These are phyloP conservation scores for Drosophila ananassae DNA, from an alignment of 1,140 invertebrate genomes.

Conservation along the genomic window DNA sequence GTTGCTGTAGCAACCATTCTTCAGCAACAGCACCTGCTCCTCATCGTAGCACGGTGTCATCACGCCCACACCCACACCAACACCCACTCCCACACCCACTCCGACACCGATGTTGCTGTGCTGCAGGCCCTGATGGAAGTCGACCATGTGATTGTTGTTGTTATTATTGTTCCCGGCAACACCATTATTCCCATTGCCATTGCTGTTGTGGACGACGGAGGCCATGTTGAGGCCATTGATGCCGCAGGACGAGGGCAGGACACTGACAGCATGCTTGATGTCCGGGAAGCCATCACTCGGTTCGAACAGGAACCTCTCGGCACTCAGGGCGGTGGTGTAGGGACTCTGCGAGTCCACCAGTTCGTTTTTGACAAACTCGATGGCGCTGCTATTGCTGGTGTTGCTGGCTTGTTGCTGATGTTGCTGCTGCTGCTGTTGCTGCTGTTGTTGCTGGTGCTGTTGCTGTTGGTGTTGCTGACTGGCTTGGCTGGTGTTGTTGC, in stretches of 20 bases:
- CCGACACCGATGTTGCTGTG: constrained; percentile 40
- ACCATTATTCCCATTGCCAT: constrained; percentile 32
- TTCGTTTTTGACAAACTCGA: constrained; percentile 82
- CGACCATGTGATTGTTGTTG: constrained; percentile 62
- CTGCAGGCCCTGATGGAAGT: constrained; percentile 60
- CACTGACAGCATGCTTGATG: constrained; percentile 80
- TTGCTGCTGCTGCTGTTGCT: constrained; percentile 10
- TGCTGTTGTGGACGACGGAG: constrained; percentile 51
- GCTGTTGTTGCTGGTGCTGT: constrained; percentile 10
- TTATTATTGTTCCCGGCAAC: constrained; percentile 47
- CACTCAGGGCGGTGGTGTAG: constrained; percentile 78
- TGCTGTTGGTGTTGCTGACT: constrained; percentile 6
- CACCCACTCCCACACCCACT: constrained; percentile 46
- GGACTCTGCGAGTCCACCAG: constrained; percentile 79
- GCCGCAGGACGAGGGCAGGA: constrained; percentile 42
- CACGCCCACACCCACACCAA: constrained; percentile 47
- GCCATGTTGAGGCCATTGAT: constrained; percentile 40
- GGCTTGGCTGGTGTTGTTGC: constrained; percentile 15
- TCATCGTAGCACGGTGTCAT: constrained; percentile 67
- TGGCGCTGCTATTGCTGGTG: constrained; percentile 67
- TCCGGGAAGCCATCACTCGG: constrained; percentile 71
- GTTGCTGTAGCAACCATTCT: constrained; percentile 63
- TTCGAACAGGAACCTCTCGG: constrained; percentile 80
- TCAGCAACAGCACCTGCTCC: constrained; percentile 73
- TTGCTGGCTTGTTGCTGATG: constrained; percentile 18